Base-by-base conservation (phyloP, 2,888 invertebrate genomes). In the Brachyptera risi region DNA sequence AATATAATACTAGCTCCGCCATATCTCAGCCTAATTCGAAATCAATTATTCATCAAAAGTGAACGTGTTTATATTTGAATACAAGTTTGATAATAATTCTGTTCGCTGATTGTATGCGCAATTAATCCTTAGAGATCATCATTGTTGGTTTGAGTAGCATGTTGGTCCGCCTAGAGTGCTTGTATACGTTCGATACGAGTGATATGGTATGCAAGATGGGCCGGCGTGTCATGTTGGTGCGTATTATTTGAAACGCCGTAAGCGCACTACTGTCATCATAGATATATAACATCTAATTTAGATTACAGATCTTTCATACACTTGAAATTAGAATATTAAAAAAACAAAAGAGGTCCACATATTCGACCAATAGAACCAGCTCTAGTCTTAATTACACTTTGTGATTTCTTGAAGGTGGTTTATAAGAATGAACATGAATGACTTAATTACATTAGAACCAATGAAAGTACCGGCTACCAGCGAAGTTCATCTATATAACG, bases 211-310 rank as follows among this genome's bases (percentile, higher is more conserved):
- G 35, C 35, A 11, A 11, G 7, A 31, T 31, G 35, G 5, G 35
- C 35, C 11, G 35, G 5, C 7, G 11, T 9, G 5, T 9, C 35
- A 11, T 31, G 5, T 50, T 24, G 24, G 2, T 54, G 27, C 15
- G 37, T 37, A 13, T 54, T 54, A 54, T 54, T 35, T 37, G 37
- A 19, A 15, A 17, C 11, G 54, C 54, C 54, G 17, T 21, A 23
- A 31, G 54, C 37, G 9, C 19, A 35, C 31, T 13, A 19, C 54
- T 54, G 23, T 54, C 54, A 54, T 35, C 54, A 54, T 35, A 54
- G 35, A 51, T 37, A 54, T 54, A 54, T 54, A 31, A 51, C 51
- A 51, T 35, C 54, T 35, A 35, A 54, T 54, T 54, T 37, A 54
- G 54, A 54, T 54, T 19, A 54, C 21, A 51, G 31, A 54, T 54